Evolutionary conservation across 2,888 invertebrate genomes (phyloP).

Genomic region (Tetheella fluctuosa): DNA sequence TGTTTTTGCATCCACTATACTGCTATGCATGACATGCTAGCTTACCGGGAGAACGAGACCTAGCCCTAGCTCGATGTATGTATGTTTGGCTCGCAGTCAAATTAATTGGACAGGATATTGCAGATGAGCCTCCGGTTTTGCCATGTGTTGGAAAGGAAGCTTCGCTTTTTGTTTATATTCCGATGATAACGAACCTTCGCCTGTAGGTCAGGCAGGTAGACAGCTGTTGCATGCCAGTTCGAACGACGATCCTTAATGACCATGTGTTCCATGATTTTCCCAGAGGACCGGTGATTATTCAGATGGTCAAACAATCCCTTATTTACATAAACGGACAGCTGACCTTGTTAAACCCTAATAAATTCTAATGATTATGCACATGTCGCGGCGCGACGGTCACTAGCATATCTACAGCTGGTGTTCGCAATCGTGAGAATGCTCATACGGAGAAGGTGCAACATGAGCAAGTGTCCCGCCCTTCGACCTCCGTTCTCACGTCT

Average conservation of each 20-base stretch:
- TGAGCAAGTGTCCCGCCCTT: conserved; percentile 78
- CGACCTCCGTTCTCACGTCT: conserved; percentile 76
- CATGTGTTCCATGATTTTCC: conserved; percentile 57
- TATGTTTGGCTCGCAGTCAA: conserved; percentile 50
- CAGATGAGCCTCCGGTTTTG: conserved; percentile 67
- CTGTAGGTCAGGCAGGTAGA: conserved; percentile 69
- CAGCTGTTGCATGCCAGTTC: conserved; percentile 55
- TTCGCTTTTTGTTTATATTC: conserved; percentile 63
- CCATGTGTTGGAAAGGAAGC: conserved; percentile 71
- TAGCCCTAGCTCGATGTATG: conserved; percentile 34
- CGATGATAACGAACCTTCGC: conserved; percentile 63
- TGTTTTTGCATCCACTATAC: conserved; percentile 24
- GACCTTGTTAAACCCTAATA: conserved; percentile 74
- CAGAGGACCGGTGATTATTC: conserved; percentile 60
- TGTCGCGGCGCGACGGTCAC: conserved; percentile 62
- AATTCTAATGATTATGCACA: conserved; percentile 76
- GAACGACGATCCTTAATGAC: conserved; percentile 49
- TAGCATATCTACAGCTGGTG: conserved; percentile 58
- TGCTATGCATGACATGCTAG: conserved; percentile 22
- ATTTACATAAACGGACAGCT: conserved; percentile 72
- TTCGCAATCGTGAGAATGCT: conserved; percentile 75
- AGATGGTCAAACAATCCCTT: conserved; percentile 57
- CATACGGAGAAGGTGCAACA: conserved; percentile 69
- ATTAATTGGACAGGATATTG: conserved; percentile 65
- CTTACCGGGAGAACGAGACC: conserved; percentile 41